phyloP scores from a whole-genome alignment of 2,113 vertebrate species.

The Clarias gariepinus region DNA sequence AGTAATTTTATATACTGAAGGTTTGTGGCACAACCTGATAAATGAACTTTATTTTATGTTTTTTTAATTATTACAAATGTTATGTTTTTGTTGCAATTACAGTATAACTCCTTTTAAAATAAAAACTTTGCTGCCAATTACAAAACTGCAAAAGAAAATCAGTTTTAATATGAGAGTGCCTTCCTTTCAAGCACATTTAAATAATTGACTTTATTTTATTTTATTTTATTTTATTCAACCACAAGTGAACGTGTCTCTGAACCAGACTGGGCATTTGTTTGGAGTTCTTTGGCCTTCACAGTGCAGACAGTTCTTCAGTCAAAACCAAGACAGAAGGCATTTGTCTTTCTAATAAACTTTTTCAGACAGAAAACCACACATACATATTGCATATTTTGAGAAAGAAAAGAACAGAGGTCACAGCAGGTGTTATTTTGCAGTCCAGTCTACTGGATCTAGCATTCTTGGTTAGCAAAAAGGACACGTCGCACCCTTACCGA shows the following conservation, averaged over 20 bases:
- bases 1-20: not conserved
- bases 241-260: not conserved
- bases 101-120: not conserved
- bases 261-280: not conserved
- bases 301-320: slow-evolving; percentile 43
- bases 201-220: not conserved
- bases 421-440: not conserved
- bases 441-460: not conserved
- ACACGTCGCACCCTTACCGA: not conserved
- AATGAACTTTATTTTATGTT: not conserved
- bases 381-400: not conserved
- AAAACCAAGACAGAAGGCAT: slow-evolving; percentile 52
- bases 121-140: not conserved
- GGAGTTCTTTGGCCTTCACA: slow-evolving; percentile 26
- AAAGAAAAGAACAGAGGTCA: not conserved
- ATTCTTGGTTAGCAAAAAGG: not conserved
- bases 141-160: not conserved
- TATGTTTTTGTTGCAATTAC: not conserved
- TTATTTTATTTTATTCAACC: not conserved
- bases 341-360: slow-evolving; percentile 65
- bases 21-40: not conserved
- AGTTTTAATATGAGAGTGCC: not conserved
- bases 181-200: not conserved
- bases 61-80: not conserved
- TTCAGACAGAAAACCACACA: slow-evolving; percentile 49